Percentiles rank a stretch among this genome's conserved stretches.
These are phyloP conservation scores for Ricordea florida DNA, from an alignment of 92 coral and sea anemone species.

Conservation along the genomic window DNA sequence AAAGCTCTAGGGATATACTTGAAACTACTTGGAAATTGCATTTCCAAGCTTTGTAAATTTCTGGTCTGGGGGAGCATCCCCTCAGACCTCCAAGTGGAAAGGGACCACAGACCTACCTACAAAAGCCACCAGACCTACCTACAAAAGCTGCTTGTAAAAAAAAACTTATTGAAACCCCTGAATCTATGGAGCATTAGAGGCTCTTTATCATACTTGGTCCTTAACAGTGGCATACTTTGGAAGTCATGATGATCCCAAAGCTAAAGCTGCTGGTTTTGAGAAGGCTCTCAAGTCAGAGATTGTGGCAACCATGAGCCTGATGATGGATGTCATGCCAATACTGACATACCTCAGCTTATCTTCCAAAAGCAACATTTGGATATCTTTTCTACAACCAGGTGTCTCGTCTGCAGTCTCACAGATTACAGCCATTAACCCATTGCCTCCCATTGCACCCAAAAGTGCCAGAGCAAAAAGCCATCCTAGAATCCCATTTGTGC, in stretches of 20 bases:
- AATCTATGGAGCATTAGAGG: slow-evolving; percentile 19
- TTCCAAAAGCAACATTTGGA: slow-evolving; percentile 44
- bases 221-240: slow-evolving; percentile 10
- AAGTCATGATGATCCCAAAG: slow-evolving; percentile 33
- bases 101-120: no score
- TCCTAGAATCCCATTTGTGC: no score
- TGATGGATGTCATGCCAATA: slow-evolving; percentile 40
- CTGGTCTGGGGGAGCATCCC: no score
- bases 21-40: no score
- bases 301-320: slow-evolving; percentile 32
- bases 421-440: slow-evolving; percentile 25
- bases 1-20: no score
- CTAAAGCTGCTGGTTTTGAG: slow-evolving; percentile 46
- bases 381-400: slow-evolving; percentile 30
- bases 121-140: no score
- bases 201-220: slow-evolving; percentile 21
- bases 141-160: no score
- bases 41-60: no score
- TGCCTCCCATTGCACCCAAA: no score
- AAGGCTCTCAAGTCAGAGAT: slow-evolving; percentile 24
- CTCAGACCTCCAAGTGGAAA: no score
- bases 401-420: slow-evolving; percentile 18
- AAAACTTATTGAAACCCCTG: no score
- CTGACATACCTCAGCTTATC: slow-evolving; percentile 24
- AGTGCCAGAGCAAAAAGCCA: no score